Evolutionary conservation across 2,113 vertebrate species (phyloP), one percentile per base, ranked within the genome.

Genomic region (Emydocephalus ijimae): DNA sequence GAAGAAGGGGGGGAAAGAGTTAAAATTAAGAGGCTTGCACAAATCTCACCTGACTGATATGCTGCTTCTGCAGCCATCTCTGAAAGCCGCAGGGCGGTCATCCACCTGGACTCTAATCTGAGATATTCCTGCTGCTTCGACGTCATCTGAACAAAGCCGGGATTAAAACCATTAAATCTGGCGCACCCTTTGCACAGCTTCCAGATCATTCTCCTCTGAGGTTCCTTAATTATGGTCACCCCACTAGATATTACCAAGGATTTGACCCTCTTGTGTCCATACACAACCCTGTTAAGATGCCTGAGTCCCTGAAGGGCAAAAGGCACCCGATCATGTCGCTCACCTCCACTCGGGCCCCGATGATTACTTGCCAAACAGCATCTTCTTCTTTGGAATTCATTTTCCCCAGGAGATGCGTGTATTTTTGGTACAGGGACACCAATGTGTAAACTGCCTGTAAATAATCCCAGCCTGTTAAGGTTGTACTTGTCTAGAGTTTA

Each of bases 41-140:
- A 1, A 11, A 48, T 4, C 91, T 57, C 95, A 98, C 98, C 98
- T 14, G 97, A 95, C 0, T 98, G 98, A 93, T 98, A 98, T 0
- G 98, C 98, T 3, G 98, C 98, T 95, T 98, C 98, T 26, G 98
- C 98, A 11, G 98, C 98, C 98, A 98, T 98, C 93, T 98, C 98
- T 0, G 98, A 98, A 1, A 98, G 97, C 23, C 95, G 91, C 9
- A 98, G 90, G 0, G 98, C 98, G 0, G 98, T 97, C 97, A 98
- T 96, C 98, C 98, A 98, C 6, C 96, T 97, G 90, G 97, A 97
- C 10, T 98, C 98, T 91, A 98, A 91, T 94, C 95, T 97, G 1
- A 98, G 91, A 89, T 97, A 98, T 1, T 98, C 97, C 54, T 98
- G 96, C 26, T 97, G 96, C 48, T 98, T 98, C 26, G 96, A 45